Percentiles rank a stretch among this genome's conserved stretches.
Evolutionary conservation across 2,888 invertebrate genomes (phyloP).

Genomic region (Tholera decimalis): DNA sequence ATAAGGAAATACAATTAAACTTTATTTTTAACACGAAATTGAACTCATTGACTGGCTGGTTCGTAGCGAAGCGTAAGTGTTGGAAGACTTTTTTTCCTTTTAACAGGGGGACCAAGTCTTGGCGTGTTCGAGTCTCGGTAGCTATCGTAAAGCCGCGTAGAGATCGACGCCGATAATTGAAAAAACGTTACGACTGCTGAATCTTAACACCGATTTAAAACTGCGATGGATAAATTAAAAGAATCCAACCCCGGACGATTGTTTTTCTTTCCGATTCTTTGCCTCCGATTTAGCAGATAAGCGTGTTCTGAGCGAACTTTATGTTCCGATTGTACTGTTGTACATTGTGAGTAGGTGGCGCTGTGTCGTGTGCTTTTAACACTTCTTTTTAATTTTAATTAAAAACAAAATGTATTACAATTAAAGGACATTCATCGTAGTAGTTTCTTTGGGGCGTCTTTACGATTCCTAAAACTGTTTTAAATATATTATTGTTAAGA

Average conservation of each 20-base stretch:
- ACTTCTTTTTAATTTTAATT: constrained; percentile 77
- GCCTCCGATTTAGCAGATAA: constrained; percentile 84
- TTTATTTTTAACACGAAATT: constrained; percentile 55
- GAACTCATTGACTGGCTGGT: constrained; percentile 69
- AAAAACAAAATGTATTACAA: constrained; percentile 71
- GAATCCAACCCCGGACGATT: constrained; percentile 82
- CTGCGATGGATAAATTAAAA: constrained; percentile 89
- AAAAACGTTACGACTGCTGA: constrained; percentile 87
- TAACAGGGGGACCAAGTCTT: constrained; percentile 66
- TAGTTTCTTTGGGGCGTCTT: constrained; percentile 44
- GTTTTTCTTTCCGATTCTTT: constrained; percentile 84
- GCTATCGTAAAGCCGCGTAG: constrained; percentile 85
- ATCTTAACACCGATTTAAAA: constrained; percentile 90
- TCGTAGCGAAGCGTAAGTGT: constrained; percentile 70
- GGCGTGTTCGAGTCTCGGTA: constrained; percentile 81
- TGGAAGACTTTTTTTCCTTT: constrained; percentile 66
- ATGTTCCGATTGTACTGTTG: constrained; percentile 81
- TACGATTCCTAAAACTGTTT: constrained; percentile 4
- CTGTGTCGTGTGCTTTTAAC: constrained; percentile 72
- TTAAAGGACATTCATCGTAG: constrained; percentile 61
- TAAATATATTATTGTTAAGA: constrained; percentile 6
- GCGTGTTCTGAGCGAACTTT: constrained; percentile 85
- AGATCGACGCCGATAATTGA: constrained; percentile 88
- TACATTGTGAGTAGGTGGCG: constrained; percentile 82
- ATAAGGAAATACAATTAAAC: constrained; percentile 51